phyloP scores from a whole-genome alignment of 2,797 vertebrate species.

The Glyptemys insculpta region DNA sequence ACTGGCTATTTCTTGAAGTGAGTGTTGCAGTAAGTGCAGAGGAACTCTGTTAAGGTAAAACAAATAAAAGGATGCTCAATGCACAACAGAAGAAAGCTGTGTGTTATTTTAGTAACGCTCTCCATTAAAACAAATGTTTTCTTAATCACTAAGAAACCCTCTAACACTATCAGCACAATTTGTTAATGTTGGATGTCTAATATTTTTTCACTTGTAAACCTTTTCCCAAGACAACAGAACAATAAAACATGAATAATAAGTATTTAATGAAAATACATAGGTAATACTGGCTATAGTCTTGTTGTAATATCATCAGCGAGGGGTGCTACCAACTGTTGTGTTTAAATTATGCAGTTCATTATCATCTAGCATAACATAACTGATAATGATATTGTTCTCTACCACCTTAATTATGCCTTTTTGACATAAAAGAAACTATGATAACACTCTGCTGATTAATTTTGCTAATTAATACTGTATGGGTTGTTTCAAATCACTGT shows the following conservation, averaged over 20 bases:
- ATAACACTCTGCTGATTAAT: constrained; percentile 60
- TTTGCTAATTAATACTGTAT: not conserved
- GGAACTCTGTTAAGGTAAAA: not conserved
- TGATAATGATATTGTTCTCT: constrained; percentile 54
- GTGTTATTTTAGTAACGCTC: constrained; percentile 2
- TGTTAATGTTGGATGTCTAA: not conserved
- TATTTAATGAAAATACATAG: constrained; percentile 55
- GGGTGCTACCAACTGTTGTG: constrained; percentile 15
- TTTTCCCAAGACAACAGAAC: constrained; percentile 32
- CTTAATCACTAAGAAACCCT: not conserved
- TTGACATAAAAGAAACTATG: constrained; percentile 44
- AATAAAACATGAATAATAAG: constrained; percentile 58
- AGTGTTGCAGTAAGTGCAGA: not conserved
- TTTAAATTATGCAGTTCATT: constrained; percentile 61
- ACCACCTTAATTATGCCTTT: constrained; percentile 61
- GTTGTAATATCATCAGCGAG: not conserved
- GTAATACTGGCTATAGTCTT: constrained; percentile 32
- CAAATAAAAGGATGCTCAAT: not conserved
- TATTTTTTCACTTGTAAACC: constrained; percentile 33
- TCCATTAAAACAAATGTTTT: constrained; percentile 5
- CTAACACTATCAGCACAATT: not conserved
- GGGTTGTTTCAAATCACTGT: constrained; percentile 36
- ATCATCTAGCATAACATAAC: constrained; percentile 35
- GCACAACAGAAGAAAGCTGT: accelerated
- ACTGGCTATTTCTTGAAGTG: not conserved